Evolutionary conservation across 2,113 vertebrate species (phyloP), one percentile per base, ranked within the genome.

Genomic region (Merops nubicus): DNA sequence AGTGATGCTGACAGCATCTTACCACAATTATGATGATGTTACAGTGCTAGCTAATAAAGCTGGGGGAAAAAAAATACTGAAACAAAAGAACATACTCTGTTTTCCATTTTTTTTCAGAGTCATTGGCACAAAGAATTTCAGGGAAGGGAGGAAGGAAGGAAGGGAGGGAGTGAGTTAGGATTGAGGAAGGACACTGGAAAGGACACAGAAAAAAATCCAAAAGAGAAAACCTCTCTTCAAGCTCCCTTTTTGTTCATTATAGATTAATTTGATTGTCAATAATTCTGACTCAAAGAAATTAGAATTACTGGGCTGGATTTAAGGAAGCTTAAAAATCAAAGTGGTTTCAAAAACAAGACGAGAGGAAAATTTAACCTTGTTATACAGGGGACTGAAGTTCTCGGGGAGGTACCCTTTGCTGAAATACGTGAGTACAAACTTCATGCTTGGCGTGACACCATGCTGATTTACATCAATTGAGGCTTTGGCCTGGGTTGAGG

Each of bases 1-100:
- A 57, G 88, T 43, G 83, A 82, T 90, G 73, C 73, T 95, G 95
- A 97, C 97, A 97, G 86, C 88, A 83, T 95, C 93, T 96, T 88
- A 79, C 43, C 69, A 64, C 81, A 93, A 77, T 94, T 96, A 97
- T 74, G 50, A 86, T 91, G 88, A 75, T 79, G 38, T 67, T 85
- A 91, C 87, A 90, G 45, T 72, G 42, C 43, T 89, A 77, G 53
- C 43, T 94, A 96, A 93, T 88, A 92, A 83, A 22, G 57, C 29
- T 28, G 1, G 9, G 22, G 14, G 4, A 77, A 92, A 64, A 85
- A 85, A 80, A 88, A 90, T 33, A 53, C 4, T 11, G 51, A 85
- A 83, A 19, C n/a, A 81, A 51, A 93, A 89, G 38, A 50, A 42
- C 9, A 50, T 25, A 34, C 16, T 36, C 28, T 47, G 12, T 53